These are phyloP conservation scores for Equus przewalskii DNA, from an alignment of 2,113 vertebrate species.

Conservation along the genomic window DNA sequence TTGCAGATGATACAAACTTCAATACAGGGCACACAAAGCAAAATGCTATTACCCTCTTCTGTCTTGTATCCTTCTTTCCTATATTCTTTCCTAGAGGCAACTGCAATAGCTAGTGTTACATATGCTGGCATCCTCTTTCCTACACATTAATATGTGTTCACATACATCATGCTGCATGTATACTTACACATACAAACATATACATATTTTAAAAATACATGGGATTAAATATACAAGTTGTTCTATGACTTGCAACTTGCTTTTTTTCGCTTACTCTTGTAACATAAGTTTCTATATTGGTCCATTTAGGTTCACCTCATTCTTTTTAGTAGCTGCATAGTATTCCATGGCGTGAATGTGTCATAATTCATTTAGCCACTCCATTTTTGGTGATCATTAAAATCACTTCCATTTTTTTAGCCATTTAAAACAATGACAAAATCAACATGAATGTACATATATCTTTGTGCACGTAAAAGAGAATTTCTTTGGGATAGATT, in stretches of 20 bases:
- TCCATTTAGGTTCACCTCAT: background rate
- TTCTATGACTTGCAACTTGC: constrained; percentile 7
- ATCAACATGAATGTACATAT: background rate
- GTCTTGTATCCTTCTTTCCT: background rate
- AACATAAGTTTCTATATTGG: background rate
- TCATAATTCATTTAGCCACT: background rate
- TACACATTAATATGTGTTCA: background rate
- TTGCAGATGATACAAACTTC: background rate
- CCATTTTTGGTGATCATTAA: background rate
- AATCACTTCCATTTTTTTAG: background rate
- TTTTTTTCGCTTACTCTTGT: background rate
- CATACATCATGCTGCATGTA: background rate
- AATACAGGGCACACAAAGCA: background rate
- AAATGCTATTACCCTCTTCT: background rate
- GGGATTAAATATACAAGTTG: background rate
- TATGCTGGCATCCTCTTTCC: background rate
- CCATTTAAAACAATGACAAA: background rate
- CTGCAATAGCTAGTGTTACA: background rate
- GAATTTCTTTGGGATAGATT: background rate
- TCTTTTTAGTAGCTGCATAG: background rate
- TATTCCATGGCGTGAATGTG: background rate
- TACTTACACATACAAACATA: background rate
- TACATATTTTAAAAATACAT: background rate
- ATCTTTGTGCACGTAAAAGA: background rate
- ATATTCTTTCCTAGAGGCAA: background rate